Percentiles rank a stretch among this genome's conserved stretches.
Conservation (phyloP, 2,888 invertebrate species). For the Strigamia transsilvanica region DNA sequence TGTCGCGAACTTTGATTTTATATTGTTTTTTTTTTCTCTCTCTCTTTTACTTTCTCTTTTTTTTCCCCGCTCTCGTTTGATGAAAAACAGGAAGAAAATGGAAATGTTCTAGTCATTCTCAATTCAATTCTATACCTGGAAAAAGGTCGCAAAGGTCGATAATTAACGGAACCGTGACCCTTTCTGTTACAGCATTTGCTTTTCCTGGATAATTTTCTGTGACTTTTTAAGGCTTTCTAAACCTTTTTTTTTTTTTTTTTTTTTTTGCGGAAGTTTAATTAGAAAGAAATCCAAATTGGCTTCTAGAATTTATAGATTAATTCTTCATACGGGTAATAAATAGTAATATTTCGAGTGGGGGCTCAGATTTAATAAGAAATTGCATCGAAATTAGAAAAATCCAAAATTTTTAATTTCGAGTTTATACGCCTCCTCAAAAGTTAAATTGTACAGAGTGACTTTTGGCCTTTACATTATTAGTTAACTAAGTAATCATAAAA, state of each 20-base stretch:
- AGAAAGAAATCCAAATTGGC: too few relatives aligned
- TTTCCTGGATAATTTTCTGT: not conserved
- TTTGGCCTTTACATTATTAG: too few relatives aligned
- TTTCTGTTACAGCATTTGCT: not conserved
- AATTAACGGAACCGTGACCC: conserved; percentile 37
- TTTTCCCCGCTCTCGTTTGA: not conserved
- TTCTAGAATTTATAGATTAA: too few relatives aligned
- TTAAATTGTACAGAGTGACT: too few relatives aligned
- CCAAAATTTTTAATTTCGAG: too few relatives aligned
- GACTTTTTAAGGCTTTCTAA: not conserved
- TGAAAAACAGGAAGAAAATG: not conserved
- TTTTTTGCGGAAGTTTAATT: not conserved
- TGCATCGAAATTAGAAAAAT: too few relatives aligned
- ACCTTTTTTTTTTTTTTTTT: not conserved
- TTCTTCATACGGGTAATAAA: too few relatives aligned
- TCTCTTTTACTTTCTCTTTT: not conserved
- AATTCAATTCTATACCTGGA: conserved; percentile 4
- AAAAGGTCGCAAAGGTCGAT: conserved; percentile 31
- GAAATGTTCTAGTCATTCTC: not conserved
- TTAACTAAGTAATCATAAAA: too few relatives aligned
- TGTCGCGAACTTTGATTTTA: not conserved
- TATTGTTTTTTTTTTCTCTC: not conserved
- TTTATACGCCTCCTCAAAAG: too few relatives aligned
- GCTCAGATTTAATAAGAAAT: too few relatives aligned
- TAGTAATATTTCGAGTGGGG: too few relatives aligned